Evolutionary conservation across 2,888 invertebrate species (phyloP).

Genomic region (Allolobophora icterica): DNA sequence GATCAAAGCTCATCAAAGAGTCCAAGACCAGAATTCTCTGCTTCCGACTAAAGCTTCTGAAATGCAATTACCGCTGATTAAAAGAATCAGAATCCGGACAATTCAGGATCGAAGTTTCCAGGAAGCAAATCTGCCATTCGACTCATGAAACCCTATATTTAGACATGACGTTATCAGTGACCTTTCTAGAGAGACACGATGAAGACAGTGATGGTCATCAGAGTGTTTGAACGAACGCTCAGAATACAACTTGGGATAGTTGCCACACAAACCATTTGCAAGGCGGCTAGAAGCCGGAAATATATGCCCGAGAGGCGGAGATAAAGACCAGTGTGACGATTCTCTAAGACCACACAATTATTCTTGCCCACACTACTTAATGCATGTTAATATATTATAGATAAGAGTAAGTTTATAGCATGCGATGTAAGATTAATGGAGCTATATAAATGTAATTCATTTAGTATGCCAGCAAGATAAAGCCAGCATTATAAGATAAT

Average conservation of each 20-base stretch:
- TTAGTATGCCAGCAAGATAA: no score
- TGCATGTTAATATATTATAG: no score
- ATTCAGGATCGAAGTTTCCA: not conserved
- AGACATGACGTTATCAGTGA: not conserved
- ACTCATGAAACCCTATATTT: not conserved
- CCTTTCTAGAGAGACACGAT: not conserved
- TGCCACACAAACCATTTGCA: no score
- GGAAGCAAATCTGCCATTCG: not conserved
- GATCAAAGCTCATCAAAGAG: not conserved
- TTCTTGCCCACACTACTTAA: no score
- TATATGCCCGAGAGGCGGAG: no score
- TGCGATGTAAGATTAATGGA: no score
- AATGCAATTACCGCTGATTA: not conserved
- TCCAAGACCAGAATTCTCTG: not conserved
- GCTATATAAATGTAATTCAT: no score
- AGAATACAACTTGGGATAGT: not conserved
- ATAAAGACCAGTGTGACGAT: no score
- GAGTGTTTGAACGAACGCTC: no score
- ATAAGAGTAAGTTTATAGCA: no score
- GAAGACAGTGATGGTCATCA: not conserved
- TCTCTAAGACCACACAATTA: no score
- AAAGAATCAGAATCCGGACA: not conserved
- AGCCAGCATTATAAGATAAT: no score
- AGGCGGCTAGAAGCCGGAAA: not conserved
- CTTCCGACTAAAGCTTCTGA: not conserved